Evolutionary conservation across 2,797 vertebrate species (phyloP), one percentile per base, ranked within the genome.

Genomic region (Toxotes lorentzi): DNA sequence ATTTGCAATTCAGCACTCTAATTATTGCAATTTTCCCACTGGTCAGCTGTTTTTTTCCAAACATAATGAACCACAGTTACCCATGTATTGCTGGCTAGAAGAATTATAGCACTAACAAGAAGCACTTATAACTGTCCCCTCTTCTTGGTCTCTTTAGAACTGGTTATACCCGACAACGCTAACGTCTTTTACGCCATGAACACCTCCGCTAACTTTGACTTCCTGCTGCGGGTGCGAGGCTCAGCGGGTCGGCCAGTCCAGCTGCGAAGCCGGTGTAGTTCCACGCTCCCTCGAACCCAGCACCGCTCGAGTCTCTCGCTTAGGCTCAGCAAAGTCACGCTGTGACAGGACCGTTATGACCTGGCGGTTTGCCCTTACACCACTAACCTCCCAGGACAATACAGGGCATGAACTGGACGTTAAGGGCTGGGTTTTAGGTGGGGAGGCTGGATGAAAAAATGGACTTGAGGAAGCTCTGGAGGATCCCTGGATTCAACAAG

Each of bases 111-210:
- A 12, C 8, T 11, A 19, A 56, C 21, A 34, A 48, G 4, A 11
- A 24, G 59, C 7, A 10, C 47, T 73, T n/a, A 54, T 19, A 4
- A 21, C 30, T 30, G 32, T 68, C 38, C 3, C 38, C 4, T 53
- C 11, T 24, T 12, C n/a, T 57, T 48, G n/a, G 2, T 85, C 12
- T 23, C 21, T 56, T 30, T 76, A 99, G 98, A 98, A 85, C 93
- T 99, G 48, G 95, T 97, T 85, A 96, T 99, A 76, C 98, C 97
- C 0, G 95, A 96, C 65, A 96, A 96, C 0, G 97, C 96, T 65
- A 99, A 99, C 0, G 97, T 99, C 53, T 99, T 98, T 75, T 99
- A 98, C 0, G 97, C 97, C 91, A 99, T 99, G 97, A 98, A 97
- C 93, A 97, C 96, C 83, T 96, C 96, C 0, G 97, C 93, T 1